Conservation (phyloP, 2,113 vertebrate species). For the Cacatua alba region DNA sequence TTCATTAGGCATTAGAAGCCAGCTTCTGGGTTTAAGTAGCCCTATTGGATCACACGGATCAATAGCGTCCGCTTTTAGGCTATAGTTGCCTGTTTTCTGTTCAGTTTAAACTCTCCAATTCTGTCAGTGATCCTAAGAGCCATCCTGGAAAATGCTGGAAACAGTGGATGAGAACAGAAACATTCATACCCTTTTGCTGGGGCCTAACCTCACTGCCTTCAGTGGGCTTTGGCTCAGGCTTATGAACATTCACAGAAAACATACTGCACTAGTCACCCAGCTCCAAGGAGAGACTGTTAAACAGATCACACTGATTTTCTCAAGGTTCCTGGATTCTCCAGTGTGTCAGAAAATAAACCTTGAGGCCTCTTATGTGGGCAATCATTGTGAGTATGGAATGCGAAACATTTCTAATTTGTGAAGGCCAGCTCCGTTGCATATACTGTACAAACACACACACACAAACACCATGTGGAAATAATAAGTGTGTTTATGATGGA, state of each 20-base stretch:
- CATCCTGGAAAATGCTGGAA: not conserved
- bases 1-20: not conserved
- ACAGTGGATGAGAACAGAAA: not conserved
- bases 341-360: conserved; percentile 63
- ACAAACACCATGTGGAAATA: conserved; percentile 71
- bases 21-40: not conserved
- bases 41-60: not conserved
- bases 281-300: not conserved
- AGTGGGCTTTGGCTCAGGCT: not conserved
- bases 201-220: not conserved
- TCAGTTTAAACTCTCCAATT: not conserved
- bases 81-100: not conserved
- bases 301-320: conserved; percentile 35
- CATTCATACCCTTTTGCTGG: not conserved
- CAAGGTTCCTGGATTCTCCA: conserved; percentile 41
- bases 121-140: not conserved
- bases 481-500: conserved; percentile 69
- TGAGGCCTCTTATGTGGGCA: conserved; percentile 47
- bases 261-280: not conserved
- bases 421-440: conserved; percentile 26
- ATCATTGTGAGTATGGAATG: conserved; percentile 43
- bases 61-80: not conserved
- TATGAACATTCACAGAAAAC: not conserved
- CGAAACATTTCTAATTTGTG: conserved; percentile 48
- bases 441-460: conserved; percentile 34